Percentiles rank a stretch among this genome's conserved stretches.
phyloP scores from a whole-genome alignment of 2,888 invertebrate genomes.

The Ophion obscuratus region DNA sequence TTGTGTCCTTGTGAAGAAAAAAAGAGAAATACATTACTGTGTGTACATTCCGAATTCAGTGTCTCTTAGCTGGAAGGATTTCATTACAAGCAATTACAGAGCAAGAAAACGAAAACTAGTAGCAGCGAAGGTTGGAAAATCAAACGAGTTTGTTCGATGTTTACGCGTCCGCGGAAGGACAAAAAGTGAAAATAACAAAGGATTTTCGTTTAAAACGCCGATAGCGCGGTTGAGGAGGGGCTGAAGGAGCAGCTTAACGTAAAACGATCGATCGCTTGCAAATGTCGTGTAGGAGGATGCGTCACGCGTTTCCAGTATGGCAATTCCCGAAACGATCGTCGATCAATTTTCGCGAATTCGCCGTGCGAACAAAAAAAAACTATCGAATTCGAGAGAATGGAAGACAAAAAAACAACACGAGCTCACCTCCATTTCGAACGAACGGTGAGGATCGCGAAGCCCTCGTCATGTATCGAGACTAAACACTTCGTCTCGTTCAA shows the following conservation, averaged over 20 bases:
- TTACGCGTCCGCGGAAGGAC: neutral
- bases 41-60: too few species aligned
- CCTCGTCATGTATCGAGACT: conserved; percentile 48
- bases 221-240: conserved; percentile 2
- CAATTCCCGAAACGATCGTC: neutral
- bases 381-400: neutral
- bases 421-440: conserved; percentile 62
- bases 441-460: conserved; percentile 45
- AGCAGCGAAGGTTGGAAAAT: neutral
- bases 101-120: neutral
- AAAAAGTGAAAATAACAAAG: neutral
- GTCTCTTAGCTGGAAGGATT: too few species aligned
- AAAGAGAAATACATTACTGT: too few species aligned
- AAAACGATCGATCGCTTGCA: conserved; percentile 59
- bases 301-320: conserved; percentile 8
- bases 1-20: too few species aligned
- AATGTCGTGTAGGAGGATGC: conserved; percentile 25
- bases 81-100: neutral
- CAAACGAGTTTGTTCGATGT: neutral
- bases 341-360: conserved; percentile 4
- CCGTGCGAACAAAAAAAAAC: neutral
- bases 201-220: neutral
- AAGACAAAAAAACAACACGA: neutral
- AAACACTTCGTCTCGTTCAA: conserved; percentile 42
- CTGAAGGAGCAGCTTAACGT: conserved; percentile 7